These are phyloP conservation scores for Phaenicophaeus curvirostris DNA, from an alignment of 2,797 vertebrate genomes.

Conservation along the genomic window DNA sequence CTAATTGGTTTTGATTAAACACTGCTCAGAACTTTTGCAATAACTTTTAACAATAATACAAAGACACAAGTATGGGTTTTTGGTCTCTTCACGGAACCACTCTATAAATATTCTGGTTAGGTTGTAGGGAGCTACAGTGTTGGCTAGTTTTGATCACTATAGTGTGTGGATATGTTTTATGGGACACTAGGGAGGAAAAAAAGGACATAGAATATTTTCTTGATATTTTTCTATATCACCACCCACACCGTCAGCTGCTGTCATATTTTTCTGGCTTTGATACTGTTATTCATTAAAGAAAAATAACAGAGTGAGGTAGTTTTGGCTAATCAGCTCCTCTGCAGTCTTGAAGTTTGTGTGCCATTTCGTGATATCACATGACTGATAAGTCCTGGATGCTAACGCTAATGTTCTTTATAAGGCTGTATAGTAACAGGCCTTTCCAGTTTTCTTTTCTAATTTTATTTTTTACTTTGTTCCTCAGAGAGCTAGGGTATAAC, in stretches of 20 bases:
- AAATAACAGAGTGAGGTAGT: not conserved
- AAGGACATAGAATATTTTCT: not conserved
- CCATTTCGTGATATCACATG: not conserved
- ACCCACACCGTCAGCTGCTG: slow-evolving; percentile 30
- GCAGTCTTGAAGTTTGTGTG: not conserved
- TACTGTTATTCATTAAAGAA: slow-evolving; percentile 26
- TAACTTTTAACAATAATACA: not conserved
- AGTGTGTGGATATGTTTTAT: not conserved
- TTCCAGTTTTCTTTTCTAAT: not conserved
- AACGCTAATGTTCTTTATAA: not conserved
- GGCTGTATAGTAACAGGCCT: not conserved
- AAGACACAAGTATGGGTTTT: not conserved
- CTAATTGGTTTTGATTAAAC: not conserved
- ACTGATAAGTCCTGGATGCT: not conserved
- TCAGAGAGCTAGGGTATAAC: not conserved
- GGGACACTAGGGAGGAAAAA: not conserved
- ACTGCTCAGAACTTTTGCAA: not conserved
- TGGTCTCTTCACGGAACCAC: not conserved
- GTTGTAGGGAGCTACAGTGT: not conserved
- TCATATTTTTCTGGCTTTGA: slow-evolving; percentile 19
- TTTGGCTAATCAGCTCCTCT: not conserved
- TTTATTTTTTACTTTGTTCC: not conserved
- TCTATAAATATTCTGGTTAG: not conserved
- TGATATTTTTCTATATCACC: slow-evolving; percentile 6
- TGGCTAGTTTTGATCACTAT: not conserved